Percentiles rank a stretch among this genome's conserved stretches.
Conservation (phyloP, 2,888 invertebrate species). For the Metellina segmentata region DNA sequence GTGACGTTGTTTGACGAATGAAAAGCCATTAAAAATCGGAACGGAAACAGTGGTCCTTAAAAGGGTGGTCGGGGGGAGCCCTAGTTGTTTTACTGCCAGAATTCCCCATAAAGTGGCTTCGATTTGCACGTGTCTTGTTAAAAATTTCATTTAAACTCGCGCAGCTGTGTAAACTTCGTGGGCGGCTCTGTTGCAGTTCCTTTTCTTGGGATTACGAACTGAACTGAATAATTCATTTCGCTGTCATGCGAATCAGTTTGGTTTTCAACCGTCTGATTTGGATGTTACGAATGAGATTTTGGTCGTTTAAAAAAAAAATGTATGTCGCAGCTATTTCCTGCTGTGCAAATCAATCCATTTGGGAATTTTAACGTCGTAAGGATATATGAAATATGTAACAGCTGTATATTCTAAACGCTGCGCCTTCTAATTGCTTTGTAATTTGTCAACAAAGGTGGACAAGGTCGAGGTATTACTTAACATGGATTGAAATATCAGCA, state of each 20-base stretch:
- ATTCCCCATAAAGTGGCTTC: background rate
- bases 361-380: no score
- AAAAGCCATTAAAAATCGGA: constrained; percentile 67
- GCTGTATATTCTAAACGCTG: no score
- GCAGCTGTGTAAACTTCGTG: background rate
- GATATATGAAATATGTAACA: no score
- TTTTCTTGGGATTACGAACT: background rate
- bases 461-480: no score
- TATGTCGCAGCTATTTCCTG: no score
- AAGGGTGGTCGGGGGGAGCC: background rate
- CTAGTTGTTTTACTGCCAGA: background rate
- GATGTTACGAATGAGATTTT: no score
- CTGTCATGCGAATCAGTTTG: background rate
- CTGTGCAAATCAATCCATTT: no score
- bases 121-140: background rate
- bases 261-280: background rate
- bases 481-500: no score
- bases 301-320: no score
- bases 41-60: constrained; percentile 10
- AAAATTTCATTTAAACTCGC: background rate
- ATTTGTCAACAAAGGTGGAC: no score
- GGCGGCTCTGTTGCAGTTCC: background rate
- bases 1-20: constrained; percentile 58
- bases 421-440: no score
- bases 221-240: background rate